These are phyloP conservation scores for Accipiter virgatus DNA, from an alignment of 2,113 vertebrate species.

Conservation along the genomic window DNA sequence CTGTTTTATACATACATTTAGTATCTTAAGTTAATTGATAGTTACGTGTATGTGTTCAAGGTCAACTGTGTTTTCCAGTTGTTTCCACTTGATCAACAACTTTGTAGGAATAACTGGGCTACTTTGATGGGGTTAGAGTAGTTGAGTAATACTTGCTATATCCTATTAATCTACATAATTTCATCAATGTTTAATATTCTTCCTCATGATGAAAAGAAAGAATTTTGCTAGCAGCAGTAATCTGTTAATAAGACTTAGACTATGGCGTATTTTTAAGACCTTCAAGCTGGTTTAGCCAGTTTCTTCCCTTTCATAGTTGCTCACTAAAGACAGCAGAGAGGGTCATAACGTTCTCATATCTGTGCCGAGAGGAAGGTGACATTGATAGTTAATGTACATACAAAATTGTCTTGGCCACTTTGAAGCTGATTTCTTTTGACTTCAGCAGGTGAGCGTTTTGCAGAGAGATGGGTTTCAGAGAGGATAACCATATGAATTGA, in stretches of 20 bases:
- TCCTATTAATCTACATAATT: constrained; percentile 11
- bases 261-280: background rate
- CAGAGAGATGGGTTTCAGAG: background rate
- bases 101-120: background rate
- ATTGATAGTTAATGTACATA: background rate
- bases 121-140: background rate
- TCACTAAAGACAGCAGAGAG: background rate
- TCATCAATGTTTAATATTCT: background rate
- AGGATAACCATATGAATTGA: background rate
- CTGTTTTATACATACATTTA: background rate
- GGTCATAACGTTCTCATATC: background rate
- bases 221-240: background rate
- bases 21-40: background rate
- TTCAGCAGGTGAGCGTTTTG: background rate
- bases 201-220: background rate
- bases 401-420: background rate
- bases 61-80: background rate
- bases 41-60: background rate
- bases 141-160: constrained; percentile 7
- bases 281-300: background rate
- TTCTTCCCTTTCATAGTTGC: background rate
- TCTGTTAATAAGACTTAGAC: background rate
- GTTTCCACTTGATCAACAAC: background rate
- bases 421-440: background rate
- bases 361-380: too few species aligned